Evolutionary conservation across 2,888 invertebrate genomes (phyloP), one percentile per base, ranked within the genome.

Genomic region (Phalera bucephala): DNA sequence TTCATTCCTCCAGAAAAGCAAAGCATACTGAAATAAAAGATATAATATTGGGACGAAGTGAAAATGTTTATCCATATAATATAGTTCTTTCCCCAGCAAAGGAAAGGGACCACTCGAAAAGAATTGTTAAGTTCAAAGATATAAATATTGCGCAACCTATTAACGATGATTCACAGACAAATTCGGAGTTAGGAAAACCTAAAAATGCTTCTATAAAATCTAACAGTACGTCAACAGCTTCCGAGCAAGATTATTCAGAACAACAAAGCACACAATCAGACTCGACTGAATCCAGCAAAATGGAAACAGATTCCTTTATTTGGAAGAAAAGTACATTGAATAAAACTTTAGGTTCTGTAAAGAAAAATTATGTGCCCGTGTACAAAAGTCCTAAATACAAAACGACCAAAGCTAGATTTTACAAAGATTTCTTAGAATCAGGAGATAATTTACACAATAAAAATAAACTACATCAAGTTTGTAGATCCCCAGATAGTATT

Each of bases 21-120:
- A 64, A 65, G 42, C 45, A 62, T 28, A 53, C 67, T 31, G 80
- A 84, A 20, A 76, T 83, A 1, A 80, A 76, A 55, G 70, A 88
- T 41, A 70, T 90, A 41, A 87, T 90, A 41, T 62, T 90, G 45
- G 89, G 90, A 5, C 67, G 80, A 7, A 84, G 76, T 36, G 48
- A 71, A 45, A 69, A 81, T 40, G 42, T 70, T 1, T 89, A 85
- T 64, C 90, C 90, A 0, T 90, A 90, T 37, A 90, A 88, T 43
- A 78, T 90, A 45, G 58, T 76, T 29, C 40, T 88, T 20, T 90
- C 90, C 20, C 89, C 90, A 52, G 60, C 65, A 45, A 68, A 62
- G 72, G 64, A 78, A 61, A 77, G 66, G 49, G 74, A 73, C 30
- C 46, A 55, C 48, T 50, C 56, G 20, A 83, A 81, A 53, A 70